Evolutionary conservation across 2,113 vertebrate species (phyloP), one percentile per base, ranked within the genome.

Genomic region (Halichoerus grypus): DNA sequence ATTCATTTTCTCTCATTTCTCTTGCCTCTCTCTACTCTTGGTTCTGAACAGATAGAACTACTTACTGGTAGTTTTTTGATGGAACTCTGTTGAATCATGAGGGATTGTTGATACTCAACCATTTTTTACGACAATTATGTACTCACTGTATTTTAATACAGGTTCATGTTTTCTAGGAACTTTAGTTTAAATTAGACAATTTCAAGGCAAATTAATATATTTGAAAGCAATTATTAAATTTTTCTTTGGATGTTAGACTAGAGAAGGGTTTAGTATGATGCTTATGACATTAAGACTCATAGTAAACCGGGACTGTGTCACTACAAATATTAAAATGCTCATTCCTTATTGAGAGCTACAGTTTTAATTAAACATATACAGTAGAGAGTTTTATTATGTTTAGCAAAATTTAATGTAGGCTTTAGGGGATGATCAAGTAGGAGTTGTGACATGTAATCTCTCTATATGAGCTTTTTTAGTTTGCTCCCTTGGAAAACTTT

Each of bases 101-200:
- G n/a, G 42, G 84, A 82, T 67, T 82, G 5, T 49, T 88, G 13
- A 59, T 59, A 18, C 51, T 87, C 14, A 82, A 0, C 55, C 57
- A 77, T 76, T 87, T 88, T 83, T 80, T 0, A 94, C 36, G 61
- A 6, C 11, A 57, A 12, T 67, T 80, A 67, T 61, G 26, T 12
- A 77, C 28, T 91, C 33, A 31, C 18, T 88, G 18, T 86, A 95
- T 93, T 91, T 97, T 87, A 93, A 97, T 33, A 69, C 4, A 69
- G 85, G 14, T 55, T 91, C 36, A 46, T 63, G n/a, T 59, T 92
- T 53, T 94, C 16, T 88, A 91, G 67, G 83, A 53, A 61, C 26
- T 88, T 88, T 49, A 76, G 31, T 81, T 97, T 82, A 91, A 94
- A 71, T 97, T 91, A 49, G 14, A 82, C 49, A 82, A 42, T 81